Evolutionary conservation across 2,113 vertebrate species (phyloP), one percentile per base, ranked within the genome.

Genomic region (Microcebus tavaratra): DNA sequence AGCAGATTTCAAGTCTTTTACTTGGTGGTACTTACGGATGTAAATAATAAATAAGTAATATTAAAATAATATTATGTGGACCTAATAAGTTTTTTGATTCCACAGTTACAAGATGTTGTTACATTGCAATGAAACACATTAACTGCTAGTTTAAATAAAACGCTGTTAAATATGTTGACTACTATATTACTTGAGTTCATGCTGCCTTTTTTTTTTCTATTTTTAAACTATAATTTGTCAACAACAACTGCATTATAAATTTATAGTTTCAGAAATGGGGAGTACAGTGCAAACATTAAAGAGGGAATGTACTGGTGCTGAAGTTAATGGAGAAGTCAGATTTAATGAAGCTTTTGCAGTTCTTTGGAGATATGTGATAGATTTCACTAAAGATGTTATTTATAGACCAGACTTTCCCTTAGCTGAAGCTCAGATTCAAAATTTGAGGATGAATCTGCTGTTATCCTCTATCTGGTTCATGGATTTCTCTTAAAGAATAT

Each of bases 311-410:
- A 61, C 48, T 84, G 29, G 89, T 97, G 57, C 89, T 93, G 92
- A 93, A 88, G 95, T 96, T 97, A 98, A 98, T 97, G 89, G 94
- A 97, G 76, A 97, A 97, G 92, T 98, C 97, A 98, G 76, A 79
- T 97, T 98, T 98, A 98, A 98, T 97, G 96, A 98, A 95, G 95
- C 81, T 88, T 98, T 98, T 97, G 72, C 91, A 94, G 94, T 95
- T 95, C n/a, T 96, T 67, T 91, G 76, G 88, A 94, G 88, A 98
- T 89, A 97, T 21, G 48, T 98, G 97, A 98, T 97, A 95, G 85
- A 98, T 98, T 98, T 98, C 68, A 42, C 7, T 2, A 72, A 39
- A 86, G 84, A 59, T 25, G 15, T 96, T 98, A 98, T 98, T 98
- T 98, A 98, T 98, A 98, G 98, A 96, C 10, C 50, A 73, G 87